phyloP scores from a whole-genome alignment of 1,140 invertebrate species.

The Thaumetopoea pityocampa region DNA sequence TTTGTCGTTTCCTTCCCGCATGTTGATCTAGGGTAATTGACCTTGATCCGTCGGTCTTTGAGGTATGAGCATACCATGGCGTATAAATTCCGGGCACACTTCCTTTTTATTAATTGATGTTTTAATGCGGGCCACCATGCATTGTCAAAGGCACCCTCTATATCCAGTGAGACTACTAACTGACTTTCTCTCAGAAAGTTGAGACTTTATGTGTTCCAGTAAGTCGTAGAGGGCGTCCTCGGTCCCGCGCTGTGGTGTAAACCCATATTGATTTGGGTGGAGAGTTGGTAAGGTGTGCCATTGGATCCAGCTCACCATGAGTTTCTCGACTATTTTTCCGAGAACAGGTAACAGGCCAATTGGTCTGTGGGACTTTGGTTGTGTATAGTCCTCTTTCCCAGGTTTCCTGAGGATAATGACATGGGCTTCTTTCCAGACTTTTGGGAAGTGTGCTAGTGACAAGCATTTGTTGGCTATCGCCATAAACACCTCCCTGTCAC shows the following conservation, averaged over 20 bases:
- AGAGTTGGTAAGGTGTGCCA: not conserved
- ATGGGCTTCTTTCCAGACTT: slow-evolving; percentile 15
- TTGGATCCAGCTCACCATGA: not conserved
- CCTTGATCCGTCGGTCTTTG: not conserved
- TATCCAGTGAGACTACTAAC: slow-evolving; percentile 18
- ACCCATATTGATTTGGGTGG: not conserved
- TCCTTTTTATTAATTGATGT: not conserved
- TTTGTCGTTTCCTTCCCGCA: not conserved
- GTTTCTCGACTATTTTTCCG: not conserved
- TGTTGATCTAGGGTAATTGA: not conserved
- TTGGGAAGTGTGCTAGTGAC: slow-evolving; percentile 13
- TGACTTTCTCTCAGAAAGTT: slow-evolving; percentile 1
- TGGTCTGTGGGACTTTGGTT: not conserved
- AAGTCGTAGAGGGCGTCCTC: no score
- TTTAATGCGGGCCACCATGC: not conserved
- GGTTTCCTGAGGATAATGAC: not conserved
- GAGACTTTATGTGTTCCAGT: slow-evolving; percentile 5
- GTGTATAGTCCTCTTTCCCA: not conserved
- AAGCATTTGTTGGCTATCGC: slow-evolving; percentile 20
- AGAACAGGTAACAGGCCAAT: not conserved
- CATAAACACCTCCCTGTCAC: slow-evolving; percentile 12
- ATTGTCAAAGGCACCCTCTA: slow-evolving; percentile 7
- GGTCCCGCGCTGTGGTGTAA: not conserved
- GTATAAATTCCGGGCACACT: not conserved
- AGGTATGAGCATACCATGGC: no score